Evolutionary conservation across 2,797 vertebrate genomes (phyloP).

Genomic region (Otolemur crassicaudatus): DNA sequence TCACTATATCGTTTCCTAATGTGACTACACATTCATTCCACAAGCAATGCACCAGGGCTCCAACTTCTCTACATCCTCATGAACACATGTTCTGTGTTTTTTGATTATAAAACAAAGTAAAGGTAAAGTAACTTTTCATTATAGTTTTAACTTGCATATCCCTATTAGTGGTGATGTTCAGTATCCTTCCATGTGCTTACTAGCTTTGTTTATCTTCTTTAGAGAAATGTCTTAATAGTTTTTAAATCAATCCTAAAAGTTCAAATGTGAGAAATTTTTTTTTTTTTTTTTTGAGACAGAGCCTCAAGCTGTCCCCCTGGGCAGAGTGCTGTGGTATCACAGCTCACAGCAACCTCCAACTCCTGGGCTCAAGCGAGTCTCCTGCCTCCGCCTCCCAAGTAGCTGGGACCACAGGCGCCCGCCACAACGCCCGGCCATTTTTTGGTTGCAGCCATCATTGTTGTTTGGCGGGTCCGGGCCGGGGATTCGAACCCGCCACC

Average conservation of each 20-base stretch:
- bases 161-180: not conserved
- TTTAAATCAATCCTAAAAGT: slow-evolving; percentile 44
- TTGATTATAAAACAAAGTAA: not conserved
- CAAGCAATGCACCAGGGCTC: not conserved
- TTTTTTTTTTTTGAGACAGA: too few relatives aligned
- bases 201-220: not conserved
- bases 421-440: too few relatives aligned
- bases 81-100: not conserved
- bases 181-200: not conserved
- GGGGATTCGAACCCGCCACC: too few relatives aligned
- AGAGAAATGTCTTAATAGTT: not conserved
- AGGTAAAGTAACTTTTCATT: not conserved
- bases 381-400: too few relatives aligned
- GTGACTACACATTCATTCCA: not conserved
- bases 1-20: not conserved
- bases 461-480: too few relatives aligned
- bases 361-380: too few relatives aligned
- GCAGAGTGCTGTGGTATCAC: too few relatives aligned
- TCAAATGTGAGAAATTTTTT: slow-evolving; percentile 39
- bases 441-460: too few relatives aligned
- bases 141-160: slow-evolving; percentile 19
- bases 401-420: too few relatives aligned
- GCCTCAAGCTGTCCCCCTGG: too few relatives aligned
- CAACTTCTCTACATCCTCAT: not conserved
- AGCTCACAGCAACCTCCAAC: too few relatives aligned